Evolutionary conservation across 2,888 invertebrate genomes (phyloP).

Genomic region (Odontocolon sp.): DNA sequence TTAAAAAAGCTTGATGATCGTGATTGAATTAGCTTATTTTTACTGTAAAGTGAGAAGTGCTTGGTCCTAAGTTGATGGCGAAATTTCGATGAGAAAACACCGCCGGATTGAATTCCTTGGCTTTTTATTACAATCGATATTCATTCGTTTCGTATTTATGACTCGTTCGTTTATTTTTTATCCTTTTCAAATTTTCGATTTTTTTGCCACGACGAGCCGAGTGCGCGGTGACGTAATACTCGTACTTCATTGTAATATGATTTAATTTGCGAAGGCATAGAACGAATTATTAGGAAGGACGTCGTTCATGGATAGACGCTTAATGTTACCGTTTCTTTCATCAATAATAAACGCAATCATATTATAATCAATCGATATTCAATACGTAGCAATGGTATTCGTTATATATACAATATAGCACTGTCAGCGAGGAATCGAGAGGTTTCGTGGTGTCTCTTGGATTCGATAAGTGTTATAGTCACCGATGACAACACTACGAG

Average conservation of each 20-base stretch:
- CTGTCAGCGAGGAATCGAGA: conserved; percentile 72
- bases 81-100: conserved; percentile 3
- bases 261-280: conserved; percentile 70
- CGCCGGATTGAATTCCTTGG: neutral
- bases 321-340: conserved; percentile 50
- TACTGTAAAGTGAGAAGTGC: conserved; percentile 24
- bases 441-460: conserved; percentile 61
- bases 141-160: neutral
- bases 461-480: conserved; percentile 45
- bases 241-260: conserved; percentile 57
- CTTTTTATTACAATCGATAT: neutral
- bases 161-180: neutral
- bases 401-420: conserved; percentile 72
- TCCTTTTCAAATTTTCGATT: neutral
- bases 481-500: conserved; percentile 50
- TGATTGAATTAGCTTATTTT: conserved; percentile 11
- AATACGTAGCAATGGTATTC: conserved; percentile 73
- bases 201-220: conserved; percentile 38
- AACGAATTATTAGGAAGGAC: conserved; percentile 73
- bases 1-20: conserved; percentile 33
- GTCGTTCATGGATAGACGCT: conserved; percentile 67
- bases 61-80: conserved; percentile 48
- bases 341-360: conserved; percentile 66
- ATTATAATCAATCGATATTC: conserved; percentile 70
- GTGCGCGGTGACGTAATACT: conserved; percentile 57